phyloP scores from a whole-genome alignment of 2,113 vertebrate species.

The Pycnonotus jocosus region DNA sequence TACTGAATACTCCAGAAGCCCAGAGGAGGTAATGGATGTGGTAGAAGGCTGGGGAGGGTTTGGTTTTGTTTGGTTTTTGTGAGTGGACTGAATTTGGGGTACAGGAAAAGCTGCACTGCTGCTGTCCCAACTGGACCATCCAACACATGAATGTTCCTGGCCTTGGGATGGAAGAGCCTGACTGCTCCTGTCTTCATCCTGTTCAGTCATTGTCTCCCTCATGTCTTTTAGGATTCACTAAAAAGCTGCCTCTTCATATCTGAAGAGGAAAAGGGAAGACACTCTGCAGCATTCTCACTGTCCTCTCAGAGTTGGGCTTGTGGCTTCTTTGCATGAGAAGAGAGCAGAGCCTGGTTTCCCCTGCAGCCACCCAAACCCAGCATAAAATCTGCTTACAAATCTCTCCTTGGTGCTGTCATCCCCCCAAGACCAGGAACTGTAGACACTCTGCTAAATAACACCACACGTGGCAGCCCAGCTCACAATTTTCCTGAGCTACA shows the following conservation, averaged over 20 bases:
- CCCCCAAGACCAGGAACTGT: rapidly evolving
- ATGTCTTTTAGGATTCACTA: not conserved
- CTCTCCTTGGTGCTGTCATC: not conserved
- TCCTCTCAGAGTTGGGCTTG: not conserved
- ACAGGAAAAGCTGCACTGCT: not conserved
- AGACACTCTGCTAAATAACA: not conserved
- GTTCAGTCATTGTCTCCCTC: rapidly evolving
- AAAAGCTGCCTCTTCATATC: not conserved
- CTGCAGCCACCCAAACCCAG: not conserved
- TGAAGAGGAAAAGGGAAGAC: not conserved
- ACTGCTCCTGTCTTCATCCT: not conserved
- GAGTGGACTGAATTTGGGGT: not conserved
- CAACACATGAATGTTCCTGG: rapidly evolving
- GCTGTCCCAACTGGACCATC: rapidly evolving
- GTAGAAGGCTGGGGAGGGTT: not conserved
- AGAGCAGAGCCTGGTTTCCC: not conserved
- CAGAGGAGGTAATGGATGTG: not conserved
- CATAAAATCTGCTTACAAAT: not conserved
- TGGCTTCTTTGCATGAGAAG: not conserved
- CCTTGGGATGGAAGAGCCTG: not conserved
- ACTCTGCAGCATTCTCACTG: not conserved
- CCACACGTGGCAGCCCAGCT: not conserved
- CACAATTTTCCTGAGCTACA: rapidly evolving
- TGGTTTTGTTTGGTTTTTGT: not conserved
- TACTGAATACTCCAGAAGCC: not conserved